Base-by-base conservation (phyloP, 2,888 invertebrate genomes). In the Congeria kusceri region DNA sequence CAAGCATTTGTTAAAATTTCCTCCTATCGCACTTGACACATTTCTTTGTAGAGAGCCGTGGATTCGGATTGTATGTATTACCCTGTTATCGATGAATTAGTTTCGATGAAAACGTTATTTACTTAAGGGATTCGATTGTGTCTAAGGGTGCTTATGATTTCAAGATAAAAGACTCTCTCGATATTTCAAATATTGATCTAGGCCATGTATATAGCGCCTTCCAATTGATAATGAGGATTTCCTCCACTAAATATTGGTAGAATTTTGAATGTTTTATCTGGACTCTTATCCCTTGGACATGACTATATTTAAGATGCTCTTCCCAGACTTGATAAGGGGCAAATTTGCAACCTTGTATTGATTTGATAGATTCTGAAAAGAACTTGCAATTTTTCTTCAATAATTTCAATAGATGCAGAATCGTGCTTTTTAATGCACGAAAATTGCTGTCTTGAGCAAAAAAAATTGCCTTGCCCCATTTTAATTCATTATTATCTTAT, bases 31-130 rank as follows among this genome's bases (percentile, higher is more conserved):
- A 53, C 53, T 73, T 71, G 71, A 77, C 67, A 77, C 72, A 67
- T 71, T 77, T 71, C 57, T 25, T 67, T 57, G 49, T 70, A 53
- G 56, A 64, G 47, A 46, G 28, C 49, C 44, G 28, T 39, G n/a
- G 59, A 23, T 70, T 65, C 23, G 49, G 56, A 47, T 53, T n/a
- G 28, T 23, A 49, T 66, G 69, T 67, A 79, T 70, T 67, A 79
- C 63, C 39, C 63, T 67, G 75, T 71, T 79, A 79, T 74, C 80
- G 71, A 71, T 71, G 75, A 75, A 80, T 75, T 70, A 57, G 75
- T 80, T 80, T 76, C 68, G 71, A 76, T 76, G 80, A 80, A 76
- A 80, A 80, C 69, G 32, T 64, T 80, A 80, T 80, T 80, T 75
- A 80, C 80, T 68, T 57, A 72, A 68, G 67, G 75, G 75, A 80